Evolutionary conservation across 2,888 invertebrate genomes (phyloP).

Genomic region (Sussaba pulchella): DNA sequence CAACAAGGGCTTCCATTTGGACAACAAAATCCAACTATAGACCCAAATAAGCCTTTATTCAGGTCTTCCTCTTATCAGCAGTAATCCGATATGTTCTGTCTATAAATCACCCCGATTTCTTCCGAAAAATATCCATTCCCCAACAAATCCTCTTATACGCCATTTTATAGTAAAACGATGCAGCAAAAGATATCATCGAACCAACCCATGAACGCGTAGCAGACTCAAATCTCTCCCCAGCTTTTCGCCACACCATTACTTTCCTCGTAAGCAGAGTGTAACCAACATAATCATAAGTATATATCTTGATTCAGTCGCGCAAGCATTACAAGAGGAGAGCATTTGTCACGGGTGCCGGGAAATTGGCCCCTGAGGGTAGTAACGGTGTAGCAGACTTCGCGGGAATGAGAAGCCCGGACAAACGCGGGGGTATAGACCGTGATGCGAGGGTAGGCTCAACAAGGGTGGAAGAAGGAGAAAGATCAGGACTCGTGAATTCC

Average conservation of each 20-base stretch:
- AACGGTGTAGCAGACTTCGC: conserved; percentile 5
- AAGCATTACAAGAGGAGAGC: conserved; percentile 51
- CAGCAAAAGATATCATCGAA: conserved; percentile 1
- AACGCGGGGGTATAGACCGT: conserved; percentile 3
- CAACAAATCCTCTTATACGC: background rate
- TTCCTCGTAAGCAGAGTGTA: conserved; percentile 40
- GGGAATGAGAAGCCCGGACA: conserved; percentile 9
- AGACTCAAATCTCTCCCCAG: conserved; percentile 28
- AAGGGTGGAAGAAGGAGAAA: conserved; percentile 22
- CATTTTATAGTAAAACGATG: background rate
- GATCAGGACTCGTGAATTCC: conserved; percentile 64
- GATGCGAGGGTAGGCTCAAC: background rate
- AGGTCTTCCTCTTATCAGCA: too few relatives aligned
- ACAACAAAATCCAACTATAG: too few relatives aligned
- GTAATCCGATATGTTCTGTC: too few relatives aligned
- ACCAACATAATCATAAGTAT: conserved; percentile 60
- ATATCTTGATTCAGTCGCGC: conserved; percentile 59
- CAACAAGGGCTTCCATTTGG: too few relatives aligned
- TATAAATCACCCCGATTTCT: too few relatives aligned
- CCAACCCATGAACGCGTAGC: background rate
- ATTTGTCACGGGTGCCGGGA: conserved; percentile 54
- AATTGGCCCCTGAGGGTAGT: too few relatives aligned
- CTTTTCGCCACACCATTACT: conserved; percentile 10
- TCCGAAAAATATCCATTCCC: too few relatives aligned
- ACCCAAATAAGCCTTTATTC: too few relatives aligned